phyloP scores from a whole-genome alignment of 2,113 vertebrate genomes.

The Heterocephalus glaber region DNA sequence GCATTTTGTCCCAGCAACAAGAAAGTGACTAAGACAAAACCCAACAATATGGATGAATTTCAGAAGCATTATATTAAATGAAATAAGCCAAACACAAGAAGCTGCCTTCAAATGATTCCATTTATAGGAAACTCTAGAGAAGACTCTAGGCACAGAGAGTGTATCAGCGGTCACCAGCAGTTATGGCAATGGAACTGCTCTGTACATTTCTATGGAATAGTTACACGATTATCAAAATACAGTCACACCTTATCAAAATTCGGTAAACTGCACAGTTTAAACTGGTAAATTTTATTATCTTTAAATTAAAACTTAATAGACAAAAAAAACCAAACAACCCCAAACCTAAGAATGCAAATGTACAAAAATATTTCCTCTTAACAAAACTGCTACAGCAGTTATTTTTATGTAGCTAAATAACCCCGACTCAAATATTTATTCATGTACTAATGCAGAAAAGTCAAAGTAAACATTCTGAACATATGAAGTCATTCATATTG shows the following conservation, averaged over 20 bases:
- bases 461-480: slow-evolving; percentile 28
- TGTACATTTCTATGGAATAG: neutral
- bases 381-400: neutral
- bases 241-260: slow-evolving; percentile 10
- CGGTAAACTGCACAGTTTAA: neutral
- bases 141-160: neutral
- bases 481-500: slow-evolving; percentile 40
- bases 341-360: slow-evolving; percentile 36
- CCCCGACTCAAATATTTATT: neutral
- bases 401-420: slow-evolving; percentile 19
- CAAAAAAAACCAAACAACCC: neutral
- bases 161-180: neutral
- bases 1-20: neutral
- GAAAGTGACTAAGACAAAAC: neutral
- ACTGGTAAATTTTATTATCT: neutral
- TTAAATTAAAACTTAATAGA: slow-evolving; percentile 30
- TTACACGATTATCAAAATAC: neutral
- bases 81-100: slow-evolving; percentile 29
- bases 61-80: slow-evolving; percentile 19
- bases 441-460: neutral
- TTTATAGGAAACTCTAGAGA: slow-evolving; percentile 4
- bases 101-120: neutral
- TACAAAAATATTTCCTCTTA: slow-evolving; percentile 50
- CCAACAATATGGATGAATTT: slow-evolving; percentile 30
- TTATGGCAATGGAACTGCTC: neutral